Conservation (phyloP, 1,140 invertebrate species). For the Amyelois transitella region DNA sequence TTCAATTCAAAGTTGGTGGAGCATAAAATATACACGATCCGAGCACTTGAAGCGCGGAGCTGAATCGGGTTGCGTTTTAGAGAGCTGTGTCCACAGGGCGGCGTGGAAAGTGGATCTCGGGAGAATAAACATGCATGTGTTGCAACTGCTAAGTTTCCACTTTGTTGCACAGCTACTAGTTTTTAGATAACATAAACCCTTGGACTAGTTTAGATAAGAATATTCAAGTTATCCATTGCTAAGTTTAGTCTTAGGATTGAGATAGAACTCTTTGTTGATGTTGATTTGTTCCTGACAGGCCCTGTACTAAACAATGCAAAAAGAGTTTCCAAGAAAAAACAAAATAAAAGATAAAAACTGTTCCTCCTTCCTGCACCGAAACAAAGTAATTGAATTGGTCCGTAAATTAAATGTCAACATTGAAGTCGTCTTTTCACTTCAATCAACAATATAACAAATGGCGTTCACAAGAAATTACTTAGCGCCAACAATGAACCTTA, state of each 20-base stretch:
- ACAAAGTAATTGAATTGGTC: background rate
- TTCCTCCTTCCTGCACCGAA: background rate
- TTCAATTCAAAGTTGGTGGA: background rate
- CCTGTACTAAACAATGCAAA: background rate
- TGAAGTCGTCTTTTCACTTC: background rate
- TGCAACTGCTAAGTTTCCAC: slow-evolving; percentile 3
- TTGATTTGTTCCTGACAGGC: too few species aligned
- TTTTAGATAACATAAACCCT: background rate
- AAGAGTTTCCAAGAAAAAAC: background rate
- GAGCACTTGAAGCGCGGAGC: background rate
- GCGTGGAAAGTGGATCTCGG: slow-evolving; percentile 11
- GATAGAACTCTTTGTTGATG: too few species aligned
- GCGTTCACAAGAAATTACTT: background rate
- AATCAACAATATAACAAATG: background rate
- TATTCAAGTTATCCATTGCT: too few species aligned
- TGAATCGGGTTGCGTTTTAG: slow-evolving; percentile 12
- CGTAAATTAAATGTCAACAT: background rate
- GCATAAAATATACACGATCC: background rate
- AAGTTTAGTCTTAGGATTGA: too few species aligned
- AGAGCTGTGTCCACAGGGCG: slow-evolving; percentile 15
- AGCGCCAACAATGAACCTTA: background rate
- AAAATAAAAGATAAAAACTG: background rate
- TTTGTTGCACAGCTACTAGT: slow-evolving; percentile 1
- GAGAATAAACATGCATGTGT: slow-evolving; percentile 14
- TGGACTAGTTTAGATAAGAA: too few species aligned